A percentile compares a stretch with the other conserved stretches of the same genome.
These are phyloP conservation scores for Drosophila setosimentum DNA, from an alignment of 2,888 invertebrate species.

Conservation along the genomic window DNA sequence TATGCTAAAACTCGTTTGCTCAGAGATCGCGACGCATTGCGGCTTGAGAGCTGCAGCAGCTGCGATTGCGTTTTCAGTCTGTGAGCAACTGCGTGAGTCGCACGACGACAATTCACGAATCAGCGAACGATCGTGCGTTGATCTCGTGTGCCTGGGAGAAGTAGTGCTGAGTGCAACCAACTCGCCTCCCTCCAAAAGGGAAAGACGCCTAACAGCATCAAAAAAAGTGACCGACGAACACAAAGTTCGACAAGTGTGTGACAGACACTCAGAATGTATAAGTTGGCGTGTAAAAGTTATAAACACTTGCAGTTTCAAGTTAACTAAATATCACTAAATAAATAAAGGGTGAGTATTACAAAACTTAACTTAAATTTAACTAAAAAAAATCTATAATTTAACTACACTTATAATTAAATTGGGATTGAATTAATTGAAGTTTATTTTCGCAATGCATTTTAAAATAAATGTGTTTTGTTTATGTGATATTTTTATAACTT, in stretches of 20 bases:
- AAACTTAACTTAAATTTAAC: not conserved
- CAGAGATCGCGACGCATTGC: conserved; percentile 18
- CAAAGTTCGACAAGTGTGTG: conserved; percentile 38
- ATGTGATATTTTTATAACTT: not conserved
- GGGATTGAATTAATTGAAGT: not conserved
- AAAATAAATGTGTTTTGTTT: not conserved
- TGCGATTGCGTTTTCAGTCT: conserved; percentile 63
- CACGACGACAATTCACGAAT: conserved; percentile 67
- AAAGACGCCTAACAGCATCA: conserved; percentile 14
- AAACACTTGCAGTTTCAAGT: conserved; percentile 1
- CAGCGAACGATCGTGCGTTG: conserved; percentile 47
- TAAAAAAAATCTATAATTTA: not conserved
- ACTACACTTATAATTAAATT: not conserved
- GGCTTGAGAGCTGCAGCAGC: conserved; percentile 54
- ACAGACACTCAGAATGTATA: not conserved
- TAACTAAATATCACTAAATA: not conserved
- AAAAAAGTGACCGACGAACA: conserved; percentile 18
- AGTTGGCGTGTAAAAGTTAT: not conserved
- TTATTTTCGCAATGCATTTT: not conserved
- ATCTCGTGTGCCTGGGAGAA: conserved; percentile 23
- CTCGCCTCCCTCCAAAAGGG: too few relatives aligned
- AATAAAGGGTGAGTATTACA: conserved; percentile 18
- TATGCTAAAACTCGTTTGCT: conserved; percentile 35
- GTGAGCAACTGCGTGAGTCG: conserved; percentile 70
- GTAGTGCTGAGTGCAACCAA: conserved; percentile 46